These are phyloP conservation scores for Heliconius hortense DNA, from an alignment of 2,888 invertebrate species.

Conservation along the genomic window DNA sequence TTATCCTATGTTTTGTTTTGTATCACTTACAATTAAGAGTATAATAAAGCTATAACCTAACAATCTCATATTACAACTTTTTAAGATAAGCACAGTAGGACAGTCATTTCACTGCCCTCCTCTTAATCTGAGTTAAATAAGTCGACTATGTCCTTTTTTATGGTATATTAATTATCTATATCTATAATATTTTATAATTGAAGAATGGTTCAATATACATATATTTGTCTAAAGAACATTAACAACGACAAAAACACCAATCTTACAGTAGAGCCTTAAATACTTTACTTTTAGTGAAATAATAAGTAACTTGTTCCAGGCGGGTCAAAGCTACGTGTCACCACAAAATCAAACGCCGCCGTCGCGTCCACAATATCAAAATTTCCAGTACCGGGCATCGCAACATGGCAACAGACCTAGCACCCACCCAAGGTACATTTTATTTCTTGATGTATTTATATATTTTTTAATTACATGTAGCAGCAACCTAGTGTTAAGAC, in stretches of 20 bases:
- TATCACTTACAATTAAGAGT: not conserved
- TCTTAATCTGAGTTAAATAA: not conserved
- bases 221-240: not conserved
- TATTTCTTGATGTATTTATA: no score
- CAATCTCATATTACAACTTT: not conserved
- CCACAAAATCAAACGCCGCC: constrained; percentile 65
- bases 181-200: not conserved
- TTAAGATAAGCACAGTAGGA: not conserved
- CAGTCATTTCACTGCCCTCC: not conserved
- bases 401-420: constrained; percentile 70
- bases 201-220: not conserved
- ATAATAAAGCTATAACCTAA: not conserved
- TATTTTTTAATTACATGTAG: no score
- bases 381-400: constrained; percentile 64
- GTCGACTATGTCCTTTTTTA: not conserved
- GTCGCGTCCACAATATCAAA: constrained; percentile 64
- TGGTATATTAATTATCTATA: not conserved
- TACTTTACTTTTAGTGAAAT: not conserved
- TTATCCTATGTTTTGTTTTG: not conserved
- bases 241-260: not conserved
- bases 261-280: not conserved
- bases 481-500: no score
- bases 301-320: constrained; percentile 54
- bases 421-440: constrained; percentile 65
- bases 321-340: constrained; percentile 67